Evolutionary conservation across 2,888 invertebrate genomes (phyloP).

Genomic region (Thecophora atra): DNA sequence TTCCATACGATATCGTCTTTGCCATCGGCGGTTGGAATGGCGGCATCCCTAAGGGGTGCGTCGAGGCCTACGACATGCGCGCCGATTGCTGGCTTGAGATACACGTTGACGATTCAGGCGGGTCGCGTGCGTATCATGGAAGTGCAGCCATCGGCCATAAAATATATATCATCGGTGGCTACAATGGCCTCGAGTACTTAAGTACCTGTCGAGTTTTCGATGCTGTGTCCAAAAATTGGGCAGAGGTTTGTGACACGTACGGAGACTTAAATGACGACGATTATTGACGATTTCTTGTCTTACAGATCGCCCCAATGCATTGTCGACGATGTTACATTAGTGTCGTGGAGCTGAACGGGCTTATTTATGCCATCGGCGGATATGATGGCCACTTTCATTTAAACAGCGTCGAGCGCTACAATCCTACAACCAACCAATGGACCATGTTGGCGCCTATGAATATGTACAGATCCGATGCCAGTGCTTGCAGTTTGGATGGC

Average conservation of each 20-base stretch:
- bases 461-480: constrained; percentile 88
- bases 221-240: constrained; percentile 84
- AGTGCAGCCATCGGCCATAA: constrained; percentile 85
- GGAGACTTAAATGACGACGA: no score
- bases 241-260: constrained; percentile 72
- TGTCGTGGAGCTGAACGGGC: constrained; percentile 79
- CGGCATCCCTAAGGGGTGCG: constrained; percentile 70
- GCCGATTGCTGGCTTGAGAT: constrained; percentile 85
- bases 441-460: constrained; percentile 88
- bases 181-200: constrained; percentile 83
- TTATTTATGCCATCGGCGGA: constrained; percentile 88
- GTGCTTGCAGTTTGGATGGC: constrained; percentile 86
- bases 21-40: constrained; percentile 83
- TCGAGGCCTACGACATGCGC: constrained; percentile 89
- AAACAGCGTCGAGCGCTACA: constrained; percentile 87
- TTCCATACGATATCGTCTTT: constrained; percentile 90
- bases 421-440: constrained; percentile 88
- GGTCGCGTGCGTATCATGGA: constrained; percentile 93
- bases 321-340: constrained; percentile 87
- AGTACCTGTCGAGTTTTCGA: constrained; percentile 89
- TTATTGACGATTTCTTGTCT: constrained; percentile 1
- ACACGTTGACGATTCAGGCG: constrained; percentile 79
- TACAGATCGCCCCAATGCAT: constrained; percentile 87
- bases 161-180: constrained; percentile 92
- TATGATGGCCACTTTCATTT: constrained; percentile 88